These are phyloP conservation scores for Tricholaema leucomelas DNA, from an alignment of 2,113 vertebrate species.

Conservation along the genomic window DNA sequence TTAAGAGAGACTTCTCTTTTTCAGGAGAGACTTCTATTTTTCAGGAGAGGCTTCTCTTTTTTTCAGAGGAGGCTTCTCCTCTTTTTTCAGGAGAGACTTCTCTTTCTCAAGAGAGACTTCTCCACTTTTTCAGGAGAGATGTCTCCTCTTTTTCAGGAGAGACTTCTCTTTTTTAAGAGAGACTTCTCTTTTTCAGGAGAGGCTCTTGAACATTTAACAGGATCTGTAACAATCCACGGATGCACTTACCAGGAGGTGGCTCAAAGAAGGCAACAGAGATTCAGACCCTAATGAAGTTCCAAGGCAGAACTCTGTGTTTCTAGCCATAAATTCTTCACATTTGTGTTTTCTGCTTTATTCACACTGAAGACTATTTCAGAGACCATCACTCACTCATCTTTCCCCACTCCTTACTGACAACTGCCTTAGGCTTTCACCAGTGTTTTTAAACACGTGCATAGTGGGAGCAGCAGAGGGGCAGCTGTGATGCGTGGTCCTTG, in stretches of 20 bases:
- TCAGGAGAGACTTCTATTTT: background rate
- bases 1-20: background rate
- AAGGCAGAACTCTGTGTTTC: background rate
- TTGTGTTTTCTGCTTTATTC: background rate
- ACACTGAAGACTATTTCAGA: background rate
- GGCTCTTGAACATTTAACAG: background rate
- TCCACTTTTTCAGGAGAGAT: background rate
- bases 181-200: background rate
- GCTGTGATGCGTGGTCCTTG: background rate
- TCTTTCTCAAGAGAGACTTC: background rate
- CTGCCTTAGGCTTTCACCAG: background rate
- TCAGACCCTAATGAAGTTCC: background rate
- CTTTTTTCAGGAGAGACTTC: background rate
- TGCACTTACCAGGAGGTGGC: background rate
- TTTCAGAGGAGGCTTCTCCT: background rate
- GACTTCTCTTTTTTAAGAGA: background rate
- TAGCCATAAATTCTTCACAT: background rate
- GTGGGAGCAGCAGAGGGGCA: background rate
- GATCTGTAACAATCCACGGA: background rate
- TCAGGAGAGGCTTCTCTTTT: background rate
- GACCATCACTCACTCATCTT: background rate
- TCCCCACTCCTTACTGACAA: fast-evolving
- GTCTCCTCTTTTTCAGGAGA: background rate
- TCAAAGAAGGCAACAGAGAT: background rate
- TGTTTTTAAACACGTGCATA: background rate